Conservation (phyloP, 2,888 invertebrate species). For the Aspidiotus rigidus region DNA sequence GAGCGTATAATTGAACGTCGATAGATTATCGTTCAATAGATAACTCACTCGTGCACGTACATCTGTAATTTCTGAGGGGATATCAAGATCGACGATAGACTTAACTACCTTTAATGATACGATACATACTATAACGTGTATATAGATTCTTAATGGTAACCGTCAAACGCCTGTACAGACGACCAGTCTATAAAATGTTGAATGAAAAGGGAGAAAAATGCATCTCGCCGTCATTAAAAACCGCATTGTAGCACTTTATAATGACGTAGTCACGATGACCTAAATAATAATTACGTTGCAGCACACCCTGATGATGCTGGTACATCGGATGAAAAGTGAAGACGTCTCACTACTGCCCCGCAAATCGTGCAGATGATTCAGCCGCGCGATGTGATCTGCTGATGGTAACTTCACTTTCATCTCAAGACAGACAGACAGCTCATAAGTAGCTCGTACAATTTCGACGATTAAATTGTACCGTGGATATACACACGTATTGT, state of each 20-base stretch:
- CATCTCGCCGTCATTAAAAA: not conserved
- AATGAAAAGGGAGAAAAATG: not conserved
- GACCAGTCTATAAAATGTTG: too few species aligned
- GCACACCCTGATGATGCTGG: slow-evolving; percentile 13
- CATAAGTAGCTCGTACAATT: not conserved
- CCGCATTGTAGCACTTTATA: not conserved
- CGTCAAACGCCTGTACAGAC: too few species aligned
- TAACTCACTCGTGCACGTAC: too few species aligned
- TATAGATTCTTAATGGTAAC: too few species aligned
- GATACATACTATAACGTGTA: too few species aligned
- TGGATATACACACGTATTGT: too few species aligned
- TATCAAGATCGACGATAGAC: too few species aligned
- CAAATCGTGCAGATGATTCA: slow-evolving; percentile 2
- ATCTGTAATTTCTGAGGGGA: too few species aligned
- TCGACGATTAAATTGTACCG: not conserved
- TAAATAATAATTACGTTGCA: slow-evolving; percentile 24
- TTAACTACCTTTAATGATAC: too few species aligned
- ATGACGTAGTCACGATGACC: slow-evolving; percentile 24
- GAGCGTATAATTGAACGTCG: too few species aligned
- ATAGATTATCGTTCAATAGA: too few species aligned
- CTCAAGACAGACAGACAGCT: not conserved
- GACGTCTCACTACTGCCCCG: slow-evolving; percentile 10
- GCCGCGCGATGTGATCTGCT: slow-evolving; percentile 12
- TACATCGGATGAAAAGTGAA: slow-evolving; percentile 9
- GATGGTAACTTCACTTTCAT: slow-evolving; percentile 23